A percentile compares a stretch with the other conserved stretches of the same genome.
These are phyloP conservation scores for Athalia rosae DNA, from an alignment of 2,888 invertebrate genomes.

Conservation along the genomic window DNA sequence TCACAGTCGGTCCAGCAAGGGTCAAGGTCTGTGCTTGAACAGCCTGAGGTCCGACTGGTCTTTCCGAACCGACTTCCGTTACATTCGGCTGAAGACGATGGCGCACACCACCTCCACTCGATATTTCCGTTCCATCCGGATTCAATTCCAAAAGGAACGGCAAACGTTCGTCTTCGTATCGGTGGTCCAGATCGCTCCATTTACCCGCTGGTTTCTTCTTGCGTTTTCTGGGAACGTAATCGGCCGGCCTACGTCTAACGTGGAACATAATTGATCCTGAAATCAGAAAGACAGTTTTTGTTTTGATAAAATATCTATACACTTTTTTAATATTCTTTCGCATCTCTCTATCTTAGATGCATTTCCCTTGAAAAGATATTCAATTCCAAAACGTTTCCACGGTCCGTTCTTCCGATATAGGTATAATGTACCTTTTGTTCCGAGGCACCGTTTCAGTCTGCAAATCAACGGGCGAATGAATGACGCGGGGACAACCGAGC, in stretches of 20 bases:
- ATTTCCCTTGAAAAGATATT: background rate
- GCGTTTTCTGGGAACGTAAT: conserved; percentile 90
- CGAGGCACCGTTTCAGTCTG: conserved; percentile 28
- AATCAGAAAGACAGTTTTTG: conserved; percentile 56
- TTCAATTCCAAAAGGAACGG: conserved; percentile 88
- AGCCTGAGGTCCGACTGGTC: conserved; percentile 77
- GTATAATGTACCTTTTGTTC: conserved; percentile 14
- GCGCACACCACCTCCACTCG: conserved; percentile 70
- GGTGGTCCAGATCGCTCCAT: conserved; percentile 75
- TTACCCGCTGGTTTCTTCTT: conserved; percentile 84
- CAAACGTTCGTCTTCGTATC: conserved; percentile 75
- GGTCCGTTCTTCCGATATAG: background rate
- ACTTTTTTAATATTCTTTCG: background rate
- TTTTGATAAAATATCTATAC: background rate
- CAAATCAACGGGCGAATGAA: conserved; percentile 43
- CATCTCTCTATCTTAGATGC: background rate
- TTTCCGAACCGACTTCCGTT: conserved; percentile 85
- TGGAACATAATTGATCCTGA: conserved; percentile 98
- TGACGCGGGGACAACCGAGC: conserved; percentile 26
- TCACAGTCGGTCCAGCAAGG: conserved; percentile 92
- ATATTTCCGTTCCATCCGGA: conserved; percentile 79
- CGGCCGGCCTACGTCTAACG: conserved; percentile 93
- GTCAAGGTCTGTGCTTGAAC: conserved; percentile 78
- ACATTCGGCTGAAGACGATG: conserved; percentile 79
- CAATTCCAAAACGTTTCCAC: background rate